Evolutionary conservation across 2,113 vertebrate genomes (phyloP).

Genomic region (Hylia prasina): DNA sequence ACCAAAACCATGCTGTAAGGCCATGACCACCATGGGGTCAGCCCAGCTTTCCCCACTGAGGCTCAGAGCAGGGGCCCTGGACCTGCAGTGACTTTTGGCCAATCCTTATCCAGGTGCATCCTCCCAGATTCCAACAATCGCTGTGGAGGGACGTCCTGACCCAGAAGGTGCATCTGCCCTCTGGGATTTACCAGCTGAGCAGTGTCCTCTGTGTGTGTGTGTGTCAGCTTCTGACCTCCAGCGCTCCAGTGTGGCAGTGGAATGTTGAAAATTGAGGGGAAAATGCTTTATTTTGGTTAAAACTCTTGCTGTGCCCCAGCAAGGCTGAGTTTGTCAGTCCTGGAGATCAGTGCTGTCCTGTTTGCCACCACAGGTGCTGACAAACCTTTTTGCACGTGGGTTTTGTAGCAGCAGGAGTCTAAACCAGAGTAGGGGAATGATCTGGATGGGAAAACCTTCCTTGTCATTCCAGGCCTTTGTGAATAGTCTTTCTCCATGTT

Average conservation of each 20-base stretch:
- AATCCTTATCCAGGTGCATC: neutral
- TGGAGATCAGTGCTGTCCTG: neutral
- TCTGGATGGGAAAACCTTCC: neutral
- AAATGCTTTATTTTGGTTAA: neutral
- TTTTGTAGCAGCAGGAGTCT: neutral
- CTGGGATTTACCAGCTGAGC: neutral
- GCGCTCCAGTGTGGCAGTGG: rapidly evolving
- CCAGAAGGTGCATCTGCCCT: neutral
- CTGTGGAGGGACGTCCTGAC: neutral
- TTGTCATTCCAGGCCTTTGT: neutral
- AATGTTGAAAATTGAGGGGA: neutral
- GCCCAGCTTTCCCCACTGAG: neutral
- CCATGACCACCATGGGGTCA: neutral
- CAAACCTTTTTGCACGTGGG: rapidly evolving
- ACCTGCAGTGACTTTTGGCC: neutral
- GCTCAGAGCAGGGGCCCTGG: neutral
- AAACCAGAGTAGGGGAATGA: neutral
- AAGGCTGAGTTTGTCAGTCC: neutral
- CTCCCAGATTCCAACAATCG: neutral
- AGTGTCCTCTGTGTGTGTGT: too few relatives aligned
- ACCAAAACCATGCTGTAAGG: rapidly evolving
- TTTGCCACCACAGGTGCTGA: neutral
- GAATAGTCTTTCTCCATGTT: neutral
- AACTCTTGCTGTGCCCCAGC: neutral
- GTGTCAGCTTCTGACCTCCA: neutral